Base-by-base conservation (phyloP, 2,113 vertebrate species). In the Alethe castanea region DNA sequence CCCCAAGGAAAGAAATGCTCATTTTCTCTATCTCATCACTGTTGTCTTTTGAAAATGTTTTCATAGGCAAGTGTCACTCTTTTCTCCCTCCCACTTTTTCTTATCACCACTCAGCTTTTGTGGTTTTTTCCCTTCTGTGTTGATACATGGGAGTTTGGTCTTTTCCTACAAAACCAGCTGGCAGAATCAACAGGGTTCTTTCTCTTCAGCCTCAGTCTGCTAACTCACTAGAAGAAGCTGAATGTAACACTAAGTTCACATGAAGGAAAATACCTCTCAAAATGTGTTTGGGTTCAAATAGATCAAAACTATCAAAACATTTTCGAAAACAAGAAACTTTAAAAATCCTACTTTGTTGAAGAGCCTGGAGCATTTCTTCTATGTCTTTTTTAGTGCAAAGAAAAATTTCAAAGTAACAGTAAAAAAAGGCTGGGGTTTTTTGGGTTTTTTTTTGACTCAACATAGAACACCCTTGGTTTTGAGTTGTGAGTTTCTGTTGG, bases 251-350 rank as follows among this genome's bases (percentile, higher is more conserved):
- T 28, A 26, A 22, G 25, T 78, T 91, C 69, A 67, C 31, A 18
- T 64, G 52, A 91, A 91, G 57, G 74, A 79, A 92, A 95, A 91
- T 17, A 69, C 18, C 35, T 72, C 54, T 91, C 57, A 87, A 83
- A 93, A 89, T 14, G 8, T 53, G 42, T 79, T 94, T 95, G 69
- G 73, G 26, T 78, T 92, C 83, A 94, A 93, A 78, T 69, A 91
- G 70, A 94, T 95, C 76, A 90, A 92, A 94, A 86, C 76, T 94
- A 89, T 81, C 61, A 90, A 91, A 86, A 94, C 17, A 78, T 86
- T 94, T 91, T 44, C 81, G 61, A 76, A 85, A 95, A 94, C 48
- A 86, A 89, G 88, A 85, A 89, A 52, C 78, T 81, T 84, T 60
- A 15, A 72, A 90, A 92, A 65, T n/a, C 15, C 66, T 78, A 6